phyloP scores from a whole-genome alignment of 2,113 vertebrate genomes.

The Plecotus auritus region DNA sequence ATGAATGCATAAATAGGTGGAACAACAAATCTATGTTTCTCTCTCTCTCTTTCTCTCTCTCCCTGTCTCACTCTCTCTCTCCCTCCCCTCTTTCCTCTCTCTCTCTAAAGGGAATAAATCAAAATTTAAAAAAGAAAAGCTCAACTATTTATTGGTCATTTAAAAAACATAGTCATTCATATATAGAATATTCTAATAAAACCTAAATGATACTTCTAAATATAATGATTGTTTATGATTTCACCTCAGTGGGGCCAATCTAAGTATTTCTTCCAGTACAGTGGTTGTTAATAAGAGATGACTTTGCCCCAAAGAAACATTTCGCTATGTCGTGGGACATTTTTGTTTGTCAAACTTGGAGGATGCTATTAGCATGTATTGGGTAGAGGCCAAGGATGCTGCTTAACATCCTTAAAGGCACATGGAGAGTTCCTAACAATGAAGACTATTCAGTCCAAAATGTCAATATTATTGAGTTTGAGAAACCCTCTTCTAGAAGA shows the following conservation, averaged over 20 bases:
- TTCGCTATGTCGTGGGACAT: neutral
- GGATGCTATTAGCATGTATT: neutral
- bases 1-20: neutral
- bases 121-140: neutral
- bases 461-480: neutral
- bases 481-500: neutral
- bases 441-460: neutral
- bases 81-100: neutral
- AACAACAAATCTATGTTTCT: neutral
- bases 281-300: neutral
- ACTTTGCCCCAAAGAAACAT: neutral
- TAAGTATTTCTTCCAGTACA: neutral
- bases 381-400: neutral
- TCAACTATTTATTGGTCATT: neutral
- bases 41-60: too few relatives aligned
- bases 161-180: neutral
- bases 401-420: neutral
- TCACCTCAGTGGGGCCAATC: neutral
- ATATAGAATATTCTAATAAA: neutral
- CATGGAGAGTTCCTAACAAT: neutral
- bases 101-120: neutral
- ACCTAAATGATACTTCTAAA: neutral
- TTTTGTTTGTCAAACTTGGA: neutral
- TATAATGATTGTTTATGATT: neutral
- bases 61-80: too few relatives aligned